phyloP scores from a whole-genome alignment of 53 echinoderm and acorn worm genomes.

The Crossaster papposus region DNA sequence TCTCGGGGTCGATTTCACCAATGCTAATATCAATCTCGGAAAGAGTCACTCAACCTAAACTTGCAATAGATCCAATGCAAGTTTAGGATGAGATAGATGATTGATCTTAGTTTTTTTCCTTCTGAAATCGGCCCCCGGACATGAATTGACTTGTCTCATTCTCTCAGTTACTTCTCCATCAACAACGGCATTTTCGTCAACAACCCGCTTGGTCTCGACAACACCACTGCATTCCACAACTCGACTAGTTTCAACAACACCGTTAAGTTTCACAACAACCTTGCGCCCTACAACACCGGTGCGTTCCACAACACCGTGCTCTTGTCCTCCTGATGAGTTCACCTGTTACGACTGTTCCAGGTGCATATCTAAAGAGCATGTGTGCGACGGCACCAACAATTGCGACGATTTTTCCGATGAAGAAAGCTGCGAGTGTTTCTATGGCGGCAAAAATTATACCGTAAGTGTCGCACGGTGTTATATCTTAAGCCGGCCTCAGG shows the following conservation, averaged over 20 bases:
- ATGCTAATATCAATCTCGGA: too few species aligned
- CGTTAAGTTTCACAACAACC: not conserved
- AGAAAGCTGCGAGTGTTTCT: constrained; percentile 66
- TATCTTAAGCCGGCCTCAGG: not conserved
- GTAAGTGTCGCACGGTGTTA: constrained; percentile 15
- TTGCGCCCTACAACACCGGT: not conserved
- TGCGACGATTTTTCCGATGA: constrained; percentile 74
- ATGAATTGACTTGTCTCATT: constrained; percentile 17
- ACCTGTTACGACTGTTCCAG: constrained; percentile 63
- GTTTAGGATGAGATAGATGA: too few species aligned
- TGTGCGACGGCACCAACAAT: constrained; percentile 60
- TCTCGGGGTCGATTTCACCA: too few species aligned
- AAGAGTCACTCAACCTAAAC: too few species aligned
- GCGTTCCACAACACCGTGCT: constrained; percentile 36
- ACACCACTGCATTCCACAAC: not conserved
- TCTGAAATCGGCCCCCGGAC: too few species aligned
- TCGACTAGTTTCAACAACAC: not conserved
- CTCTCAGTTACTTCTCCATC: not conserved
- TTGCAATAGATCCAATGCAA: too few species aligned
- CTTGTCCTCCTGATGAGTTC: constrained; percentile 56
- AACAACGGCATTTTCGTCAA: not conserved
- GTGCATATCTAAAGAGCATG: constrained; percentile 48
- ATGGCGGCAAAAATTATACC: constrained; percentile 6
- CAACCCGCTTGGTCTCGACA: not conserved
- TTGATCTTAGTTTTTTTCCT: too few species aligned